These are phyloP conservation scores for Microcebus griseorufus DNA, from an alignment of 2,113 vertebrate species.

Conservation along the genomic window DNA sequence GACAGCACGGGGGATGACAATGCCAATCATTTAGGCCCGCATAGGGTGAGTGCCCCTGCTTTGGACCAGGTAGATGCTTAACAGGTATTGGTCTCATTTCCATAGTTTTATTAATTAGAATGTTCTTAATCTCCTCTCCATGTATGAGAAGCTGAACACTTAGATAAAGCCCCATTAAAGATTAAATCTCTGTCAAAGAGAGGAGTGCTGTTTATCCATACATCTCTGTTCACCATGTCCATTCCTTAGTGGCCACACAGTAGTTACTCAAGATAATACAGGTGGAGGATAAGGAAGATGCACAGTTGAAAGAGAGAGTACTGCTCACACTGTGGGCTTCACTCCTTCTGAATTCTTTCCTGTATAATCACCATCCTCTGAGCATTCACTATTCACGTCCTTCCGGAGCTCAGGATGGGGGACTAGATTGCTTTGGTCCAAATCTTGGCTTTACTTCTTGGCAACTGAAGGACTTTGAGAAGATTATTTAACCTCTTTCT, in stretches of 20 bases:
- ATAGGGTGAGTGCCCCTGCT: not conserved
- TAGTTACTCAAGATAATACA: not conserved
- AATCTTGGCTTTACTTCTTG: not conserved
- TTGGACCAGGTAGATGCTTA: not conserved
- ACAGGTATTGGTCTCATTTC: not conserved
- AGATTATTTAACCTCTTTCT: not conserved
- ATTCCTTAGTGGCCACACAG: too few relatives aligned
- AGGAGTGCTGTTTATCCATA: not conserved
- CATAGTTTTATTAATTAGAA: not conserved
- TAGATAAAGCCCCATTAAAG: not conserved
- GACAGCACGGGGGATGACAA: accelerated
- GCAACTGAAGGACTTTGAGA: not conserved
- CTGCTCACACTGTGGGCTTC: accelerated
- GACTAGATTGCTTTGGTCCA: not conserved
- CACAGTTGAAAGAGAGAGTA: accelerated
- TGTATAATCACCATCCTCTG: too few relatives aligned
- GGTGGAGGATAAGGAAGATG: too few relatives aligned
- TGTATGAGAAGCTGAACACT: not conserved
- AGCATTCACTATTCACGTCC: too few relatives aligned
- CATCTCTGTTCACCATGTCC: not conserved
- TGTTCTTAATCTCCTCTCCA: not conserved
- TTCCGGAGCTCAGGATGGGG: not conserved
- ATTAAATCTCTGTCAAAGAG: not conserved
- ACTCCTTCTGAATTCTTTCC: not conserved
- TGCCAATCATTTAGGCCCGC: not conserved